These are phyloP conservation scores for Lepetodrilus schrolli DNA, from an alignment of 2,888 invertebrate genomes.

Conservation along the genomic window DNA sequence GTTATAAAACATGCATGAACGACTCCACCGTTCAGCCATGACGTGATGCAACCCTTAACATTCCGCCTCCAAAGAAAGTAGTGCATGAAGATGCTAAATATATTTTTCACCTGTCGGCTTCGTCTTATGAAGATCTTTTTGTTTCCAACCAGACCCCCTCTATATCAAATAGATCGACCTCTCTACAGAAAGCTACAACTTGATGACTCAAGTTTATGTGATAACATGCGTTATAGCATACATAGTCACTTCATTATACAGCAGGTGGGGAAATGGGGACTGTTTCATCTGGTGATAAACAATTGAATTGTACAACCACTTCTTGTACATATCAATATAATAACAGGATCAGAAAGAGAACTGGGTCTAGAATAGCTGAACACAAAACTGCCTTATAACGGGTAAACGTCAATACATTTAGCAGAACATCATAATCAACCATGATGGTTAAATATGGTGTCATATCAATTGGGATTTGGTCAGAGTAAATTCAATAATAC, in stretches of 20 bases:
- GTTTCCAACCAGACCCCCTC: not conserved
- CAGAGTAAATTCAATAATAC: too few relatives aligned
- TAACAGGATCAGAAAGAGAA: too few relatives aligned
- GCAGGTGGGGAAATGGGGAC: not conserved
- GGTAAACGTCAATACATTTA: not conserved
- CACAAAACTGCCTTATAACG: not conserved
- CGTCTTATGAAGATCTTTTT: too few relatives aligned
- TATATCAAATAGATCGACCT: conserved; percentile 17
- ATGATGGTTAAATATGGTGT: not conserved
- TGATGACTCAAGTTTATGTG: conserved; percentile 20
- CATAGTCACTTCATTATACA: not conserved
- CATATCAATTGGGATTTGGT: too few relatives aligned
- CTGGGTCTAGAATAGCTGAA: too few relatives aligned
- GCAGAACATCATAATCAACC: not conserved
- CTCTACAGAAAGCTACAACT: conserved; percentile 8
- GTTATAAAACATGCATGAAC: not conserved
- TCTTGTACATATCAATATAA: too few relatives aligned
- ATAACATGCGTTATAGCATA: conserved; percentile 3
- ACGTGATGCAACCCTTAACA: too few relatives aligned
- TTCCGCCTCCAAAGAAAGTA: too few relatives aligned
- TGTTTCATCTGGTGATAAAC: not conserved
- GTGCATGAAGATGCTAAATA: too few relatives aligned
- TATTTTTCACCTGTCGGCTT: too few relatives aligned
- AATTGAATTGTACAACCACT: too few relatives aligned
- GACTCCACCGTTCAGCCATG: too few relatives aligned